phyloP scores from a whole-genome alignment of 1,140 invertebrate species.

The Anastrepha ludens region DNA sequence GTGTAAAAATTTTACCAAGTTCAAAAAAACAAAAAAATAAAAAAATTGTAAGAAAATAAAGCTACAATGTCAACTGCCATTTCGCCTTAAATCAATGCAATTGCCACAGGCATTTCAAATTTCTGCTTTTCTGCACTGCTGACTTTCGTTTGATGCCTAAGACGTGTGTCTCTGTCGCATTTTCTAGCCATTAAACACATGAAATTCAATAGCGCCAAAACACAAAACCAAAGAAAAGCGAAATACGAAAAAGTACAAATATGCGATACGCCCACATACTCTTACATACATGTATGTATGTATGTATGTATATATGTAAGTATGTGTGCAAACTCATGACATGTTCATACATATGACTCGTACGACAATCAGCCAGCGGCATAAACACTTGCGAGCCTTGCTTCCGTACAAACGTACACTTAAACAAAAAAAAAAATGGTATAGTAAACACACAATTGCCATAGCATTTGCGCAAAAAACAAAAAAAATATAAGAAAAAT shows the following conservation, averaged over 20 bases:
- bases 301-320: neutral
- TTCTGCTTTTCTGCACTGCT: slow-evolving; percentile 51
- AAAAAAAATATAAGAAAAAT: too few relatives aligned
- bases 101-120: slow-evolving; percentile 39
- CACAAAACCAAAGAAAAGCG: neutral
- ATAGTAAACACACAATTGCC: neutral
- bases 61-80: slow-evolving; percentile 36
- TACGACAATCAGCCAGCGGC: slow-evolving; percentile 11
- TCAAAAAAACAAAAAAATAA: slow-evolving; percentile 17
- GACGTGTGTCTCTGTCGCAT: slow-evolving; percentile 49
- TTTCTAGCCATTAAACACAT: slow-evolving; percentile 55
- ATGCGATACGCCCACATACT: neutral
- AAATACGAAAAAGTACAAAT: neutral
- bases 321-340: neutral
- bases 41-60: neutral
- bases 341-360: neutral
- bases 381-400: neutral
- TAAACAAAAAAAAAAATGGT: neutral
- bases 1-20: neutral
- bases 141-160: slow-evolving; percentile 55
- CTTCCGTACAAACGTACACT: neutral
- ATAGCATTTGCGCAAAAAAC: neutral
- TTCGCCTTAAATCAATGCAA: slow-evolving; percentile 31
- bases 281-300: neutral
- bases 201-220: slow-evolving; percentile 49